Conservation (phyloP, 2,888 invertebrate genomes). For the Cephus spinipes region DNA sequence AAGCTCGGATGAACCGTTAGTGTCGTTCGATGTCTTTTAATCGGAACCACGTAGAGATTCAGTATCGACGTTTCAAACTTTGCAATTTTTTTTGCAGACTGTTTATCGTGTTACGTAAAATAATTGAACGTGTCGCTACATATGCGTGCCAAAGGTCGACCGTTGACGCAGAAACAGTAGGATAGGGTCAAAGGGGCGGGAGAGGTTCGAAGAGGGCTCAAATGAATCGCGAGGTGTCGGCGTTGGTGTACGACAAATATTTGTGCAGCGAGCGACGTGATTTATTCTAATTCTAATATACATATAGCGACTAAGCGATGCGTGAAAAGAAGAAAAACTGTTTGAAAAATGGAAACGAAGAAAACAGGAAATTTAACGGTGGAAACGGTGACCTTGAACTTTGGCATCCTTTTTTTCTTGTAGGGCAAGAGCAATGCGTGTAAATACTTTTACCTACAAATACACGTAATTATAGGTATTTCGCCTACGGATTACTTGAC, state of each 20-base stretch:
- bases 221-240: background rate
- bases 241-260: background rate
- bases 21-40: constrained; percentile 24
- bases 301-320: background rate
- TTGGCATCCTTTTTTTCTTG: background rate
- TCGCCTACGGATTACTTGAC: too few species aligned
- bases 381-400: background rate
- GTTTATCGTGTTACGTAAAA: constrained; percentile 18
- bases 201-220: background rate
- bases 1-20: background rate
- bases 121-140: constrained; percentile 33
- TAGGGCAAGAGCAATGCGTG: background rate
- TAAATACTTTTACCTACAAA: background rate
- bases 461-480: background rate
- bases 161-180: background rate
- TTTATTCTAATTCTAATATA: constrained; percentile 22
- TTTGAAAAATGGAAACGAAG: background rate
- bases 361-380: background rate
- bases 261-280: constrained; percentile 21
- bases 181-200: background rate
- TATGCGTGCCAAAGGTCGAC: background rate
- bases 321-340: background rate
- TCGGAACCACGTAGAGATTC: constrained; percentile 34
- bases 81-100: constrained; percentile 34
- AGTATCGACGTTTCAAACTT: constrained; percentile 35